phyloP scores from a whole-genome alignment of 2,113 vertebrate species.

The Sebastes fasciatus region DNA sequence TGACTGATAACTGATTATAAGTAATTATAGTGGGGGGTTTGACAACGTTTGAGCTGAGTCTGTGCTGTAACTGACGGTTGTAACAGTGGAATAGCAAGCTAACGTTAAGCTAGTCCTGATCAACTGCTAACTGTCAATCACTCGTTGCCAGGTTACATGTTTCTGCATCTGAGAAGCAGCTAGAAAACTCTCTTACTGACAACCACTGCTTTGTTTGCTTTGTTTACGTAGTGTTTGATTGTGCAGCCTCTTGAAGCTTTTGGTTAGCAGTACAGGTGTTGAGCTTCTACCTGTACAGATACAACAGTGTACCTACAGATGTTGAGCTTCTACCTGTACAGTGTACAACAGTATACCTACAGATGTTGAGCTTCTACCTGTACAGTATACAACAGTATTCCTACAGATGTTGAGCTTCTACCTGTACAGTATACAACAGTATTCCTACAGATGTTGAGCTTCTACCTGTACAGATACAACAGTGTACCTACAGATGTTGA shows the following conservation, averaged over 20 bases:
- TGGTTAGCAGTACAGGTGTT: conserved; percentile 16
- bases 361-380: not conserved
- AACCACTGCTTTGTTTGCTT: conserved; percentile 2
- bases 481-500: too few relatives aligned
- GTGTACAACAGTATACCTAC: too few relatives aligned
- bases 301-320: not conserved
- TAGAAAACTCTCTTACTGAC: conserved; percentile 45
- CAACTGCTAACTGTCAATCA: conserved; percentile 19
- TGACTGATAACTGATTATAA: not conserved
- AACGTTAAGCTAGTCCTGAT: conserved; percentile 3
- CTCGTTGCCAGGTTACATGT: not conserved
- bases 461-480: too few relatives aligned
- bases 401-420: not conserved
- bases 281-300: not conserved
- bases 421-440: not conserved
- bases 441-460: too few relatives aligned
- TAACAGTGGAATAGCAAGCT: not conserved
- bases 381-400: not conserved
- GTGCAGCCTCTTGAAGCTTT: not conserved
- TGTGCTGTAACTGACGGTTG: not conserved
- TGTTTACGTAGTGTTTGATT: conserved; percentile 7
- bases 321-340: not conserved
- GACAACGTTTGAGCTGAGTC: not conserved
- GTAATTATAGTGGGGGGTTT: rapidly evolving
- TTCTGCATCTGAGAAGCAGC: conserved; percentile 42